A percentile compares a stretch with the other conserved stretches of the same genome.
Evolutionary conservation across 2,888 invertebrate genomes (phyloP).

Genomic region (Petrophora chlorosata): DNA sequence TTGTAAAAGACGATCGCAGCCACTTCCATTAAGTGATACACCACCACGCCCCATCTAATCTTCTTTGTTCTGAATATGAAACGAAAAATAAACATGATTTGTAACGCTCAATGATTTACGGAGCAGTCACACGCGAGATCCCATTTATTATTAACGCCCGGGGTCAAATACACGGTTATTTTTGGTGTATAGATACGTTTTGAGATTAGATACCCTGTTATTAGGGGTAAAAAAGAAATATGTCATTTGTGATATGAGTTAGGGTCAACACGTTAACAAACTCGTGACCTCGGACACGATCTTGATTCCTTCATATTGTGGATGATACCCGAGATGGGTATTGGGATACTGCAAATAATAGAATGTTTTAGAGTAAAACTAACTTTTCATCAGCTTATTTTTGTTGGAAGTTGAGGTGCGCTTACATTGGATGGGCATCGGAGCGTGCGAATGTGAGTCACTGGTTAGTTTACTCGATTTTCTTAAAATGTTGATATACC

Average conservation of each 20-base stretch:
- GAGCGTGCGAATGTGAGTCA: too few relatives aligned
- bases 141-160: constrained; percentile 26
- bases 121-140: constrained; percentile 25
- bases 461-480: too few relatives aligned
- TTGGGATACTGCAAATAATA: too few relatives aligned
- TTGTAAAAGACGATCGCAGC: constrained; percentile 91
- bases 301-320: neutral
- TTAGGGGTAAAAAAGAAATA: constrained; percentile 7
- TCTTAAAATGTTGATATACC: too few relatives aligned
- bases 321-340: neutral
- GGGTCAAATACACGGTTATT: constrained; percentile 16
- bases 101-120: constrained; percentile 28
- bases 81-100: constrained; percentile 37
- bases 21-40: constrained; percentile 89
- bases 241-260: constrained; percentile 7
- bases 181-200: constrained; percentile 20
- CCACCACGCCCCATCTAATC: constrained; percentile 90
- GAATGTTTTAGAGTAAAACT: too few relatives aligned
- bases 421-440: too few relatives aligned
- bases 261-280: constrained; percentile 5
- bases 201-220: constrained; percentile 19
- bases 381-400: too few relatives aligned
- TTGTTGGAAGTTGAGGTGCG: too few relatives aligned
- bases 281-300: neutral
- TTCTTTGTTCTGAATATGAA: constrained; percentile 84